These are phyloP conservation scores for Diaperis boleti DNA, from an alignment of 2,888 invertebrate genomes.

Conservation along the genomic window DNA sequence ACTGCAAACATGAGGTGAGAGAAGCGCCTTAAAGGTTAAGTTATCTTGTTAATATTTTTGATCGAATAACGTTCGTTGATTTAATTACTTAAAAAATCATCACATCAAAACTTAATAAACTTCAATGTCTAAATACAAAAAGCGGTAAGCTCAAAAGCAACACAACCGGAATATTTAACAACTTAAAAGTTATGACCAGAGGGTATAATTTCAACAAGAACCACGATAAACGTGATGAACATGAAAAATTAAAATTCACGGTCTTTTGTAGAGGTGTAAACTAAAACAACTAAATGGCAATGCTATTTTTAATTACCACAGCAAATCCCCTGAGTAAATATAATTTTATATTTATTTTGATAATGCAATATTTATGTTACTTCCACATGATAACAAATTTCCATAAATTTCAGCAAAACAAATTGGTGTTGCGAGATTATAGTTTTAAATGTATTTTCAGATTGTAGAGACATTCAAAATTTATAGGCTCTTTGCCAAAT, in stretches of 20 bases:
- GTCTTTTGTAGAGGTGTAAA: neutral
- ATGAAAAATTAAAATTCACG: neutral
- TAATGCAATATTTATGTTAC: neutral
- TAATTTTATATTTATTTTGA: neutral
- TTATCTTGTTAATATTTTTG: too few species aligned
- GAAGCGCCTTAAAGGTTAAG: too few species aligned
- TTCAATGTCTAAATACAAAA: too few species aligned
- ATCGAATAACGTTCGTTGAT: too few species aligned
- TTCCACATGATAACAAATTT: neutral
- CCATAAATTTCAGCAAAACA: neutral
- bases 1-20: too few species aligned
- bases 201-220: neutral
- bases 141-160: neutral
- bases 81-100: too few species aligned
- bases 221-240: conserved; percentile 1
- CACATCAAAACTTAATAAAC: neutral
- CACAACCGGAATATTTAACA: neutral
- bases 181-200: neutral
- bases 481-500: conserved; percentile 8
- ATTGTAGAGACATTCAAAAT: neutral
- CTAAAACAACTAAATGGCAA: conserved; percentile 4
- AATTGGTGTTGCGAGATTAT: neutral
- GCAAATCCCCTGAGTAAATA: neutral
- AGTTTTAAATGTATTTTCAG: neutral
- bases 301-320: neutral